Evolutionary conservation across 2,888 invertebrate species (phyloP).

Genomic region (Chloromyia formosa): DNA sequence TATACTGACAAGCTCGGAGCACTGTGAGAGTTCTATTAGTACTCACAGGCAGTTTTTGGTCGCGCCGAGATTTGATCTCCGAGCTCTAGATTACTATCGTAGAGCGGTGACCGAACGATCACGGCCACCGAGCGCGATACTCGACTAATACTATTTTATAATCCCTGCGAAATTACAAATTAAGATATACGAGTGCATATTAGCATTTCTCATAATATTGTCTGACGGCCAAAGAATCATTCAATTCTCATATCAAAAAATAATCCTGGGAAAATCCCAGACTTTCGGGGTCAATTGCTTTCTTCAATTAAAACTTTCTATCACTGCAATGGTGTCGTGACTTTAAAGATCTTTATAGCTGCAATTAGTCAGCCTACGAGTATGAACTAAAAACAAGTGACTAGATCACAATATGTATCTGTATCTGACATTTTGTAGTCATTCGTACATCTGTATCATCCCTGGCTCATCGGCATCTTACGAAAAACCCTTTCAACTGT

Average conservation of each 20-base stretch:
- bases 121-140: no score
- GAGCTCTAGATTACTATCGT: no score
- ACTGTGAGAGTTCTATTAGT: no score
- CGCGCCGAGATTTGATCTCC: no score
- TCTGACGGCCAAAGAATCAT: no score
- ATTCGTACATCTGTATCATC: not conserved
- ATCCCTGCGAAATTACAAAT: no score
- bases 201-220: no score
- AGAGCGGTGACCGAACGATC: no score
- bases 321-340: conserved; percentile 2
- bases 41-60: no score
- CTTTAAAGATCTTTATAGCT: conserved; percentile 22
- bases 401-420: conserved; percentile 1
- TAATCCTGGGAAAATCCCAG: conserved; percentile 27
- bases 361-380: conserved; percentile 38
- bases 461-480: conserved; percentile 19
- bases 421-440: not conserved
- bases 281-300: conserved; percentile 29
- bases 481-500: conserved; percentile 35
- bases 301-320: conserved; percentile 31
- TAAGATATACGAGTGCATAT: no score
- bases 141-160: no score
- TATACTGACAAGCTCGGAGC: no score
- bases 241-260: not conserved
- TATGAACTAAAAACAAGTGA: not conserved